Conservation (phyloP, 1,140 invertebrate genomes). For the Heliothis virescens region DNA sequence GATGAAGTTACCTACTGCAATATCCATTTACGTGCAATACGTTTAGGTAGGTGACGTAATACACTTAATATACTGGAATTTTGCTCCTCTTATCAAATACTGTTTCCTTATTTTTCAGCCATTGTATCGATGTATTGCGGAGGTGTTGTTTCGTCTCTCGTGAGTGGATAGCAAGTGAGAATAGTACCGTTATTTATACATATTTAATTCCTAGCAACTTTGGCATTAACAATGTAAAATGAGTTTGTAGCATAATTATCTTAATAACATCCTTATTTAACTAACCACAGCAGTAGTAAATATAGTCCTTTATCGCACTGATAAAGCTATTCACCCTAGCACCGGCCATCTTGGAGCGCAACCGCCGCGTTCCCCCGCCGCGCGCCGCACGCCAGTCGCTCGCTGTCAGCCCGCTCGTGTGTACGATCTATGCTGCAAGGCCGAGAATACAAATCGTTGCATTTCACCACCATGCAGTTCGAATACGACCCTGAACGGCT, state of each 20-base stretch:
- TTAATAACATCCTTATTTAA: slow-evolving; percentile 22
- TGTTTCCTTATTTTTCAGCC: no score
- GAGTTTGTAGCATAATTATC: no score
- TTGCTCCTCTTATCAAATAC: no score
- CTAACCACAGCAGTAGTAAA: slow-evolving; percentile 4
- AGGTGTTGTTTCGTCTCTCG: no score
- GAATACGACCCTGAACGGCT: slow-evolving; percentile 80
- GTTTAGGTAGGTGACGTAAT: no score
- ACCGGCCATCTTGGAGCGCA: slow-evolving; percentile 75
- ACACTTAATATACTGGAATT: no score
- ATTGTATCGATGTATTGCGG: no score
- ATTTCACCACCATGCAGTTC: slow-evolving; percentile 64
- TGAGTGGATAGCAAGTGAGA: no score
- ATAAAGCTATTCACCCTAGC: slow-evolving; percentile 61
- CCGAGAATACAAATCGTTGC: neutral
- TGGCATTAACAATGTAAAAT: neutral
- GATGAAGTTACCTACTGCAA: no score
- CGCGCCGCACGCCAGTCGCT: slow-evolving; percentile 81
- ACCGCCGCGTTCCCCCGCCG: slow-evolving; percentile 75
- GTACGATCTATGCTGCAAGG: slow-evolving; percentile 43
- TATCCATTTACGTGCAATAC: no score
- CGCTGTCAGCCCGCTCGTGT: slow-evolving; percentile 70
- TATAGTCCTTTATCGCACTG: slow-evolving; percentile 47
- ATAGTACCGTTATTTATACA: no score
- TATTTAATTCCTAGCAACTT: no score